Evolutionary conservation across 2,797 vertebrate genomes (phyloP), one percentile per base, ranked within the genome.

Genomic region (Sebastes nivosus): DNA sequence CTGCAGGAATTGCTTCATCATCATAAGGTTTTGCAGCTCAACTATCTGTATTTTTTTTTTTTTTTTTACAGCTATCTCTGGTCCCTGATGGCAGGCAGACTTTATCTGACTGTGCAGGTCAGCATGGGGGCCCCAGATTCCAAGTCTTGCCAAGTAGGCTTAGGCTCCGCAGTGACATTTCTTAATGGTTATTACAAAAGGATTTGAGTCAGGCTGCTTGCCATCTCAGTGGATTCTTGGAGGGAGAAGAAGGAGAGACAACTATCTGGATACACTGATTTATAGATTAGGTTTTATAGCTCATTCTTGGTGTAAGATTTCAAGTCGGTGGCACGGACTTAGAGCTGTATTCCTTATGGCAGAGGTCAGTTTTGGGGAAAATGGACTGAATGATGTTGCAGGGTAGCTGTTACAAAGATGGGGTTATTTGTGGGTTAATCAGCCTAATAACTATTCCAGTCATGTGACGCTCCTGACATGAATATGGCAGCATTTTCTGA

Each of bases 1-100:
- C 80, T 89, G 87, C 83, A 77, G 81, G 82, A 92, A 91, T 27
- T 93, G 89, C 89, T 92, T 91, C 81, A 92, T 93, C 89, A 93
- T 93, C 77, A 82, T 73, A 83, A 77, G 79, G 87, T 87, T 79
- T 84, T 38, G 72, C 69, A 80, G 87, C 78, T 81, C 84, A 18
- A 67, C 52, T 75, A 38, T 38, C 74, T 84, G 38, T 81, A 32
- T 85, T 78, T 42, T 92, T 89, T 81, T 79, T 36, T 14, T 38
- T 38, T 25, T 25, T 25, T 38, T 13, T 38, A 79, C 80, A 89
- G 71, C 73, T 77, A 82, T 85, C 77, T 84, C 66, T 79, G 75
- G 77, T 80, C 81, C 77, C 82, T 52, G 50, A 79, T 77, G 77
- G 58, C 75, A 80, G 81, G 42, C 71, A 77, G 80, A 84, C 79